Percentiles rank a stretch among this genome's conserved stretches.
Conservation (phyloP, 92 coral and sea anemone species). For the Umimayanthus chanpuru region DNA sequence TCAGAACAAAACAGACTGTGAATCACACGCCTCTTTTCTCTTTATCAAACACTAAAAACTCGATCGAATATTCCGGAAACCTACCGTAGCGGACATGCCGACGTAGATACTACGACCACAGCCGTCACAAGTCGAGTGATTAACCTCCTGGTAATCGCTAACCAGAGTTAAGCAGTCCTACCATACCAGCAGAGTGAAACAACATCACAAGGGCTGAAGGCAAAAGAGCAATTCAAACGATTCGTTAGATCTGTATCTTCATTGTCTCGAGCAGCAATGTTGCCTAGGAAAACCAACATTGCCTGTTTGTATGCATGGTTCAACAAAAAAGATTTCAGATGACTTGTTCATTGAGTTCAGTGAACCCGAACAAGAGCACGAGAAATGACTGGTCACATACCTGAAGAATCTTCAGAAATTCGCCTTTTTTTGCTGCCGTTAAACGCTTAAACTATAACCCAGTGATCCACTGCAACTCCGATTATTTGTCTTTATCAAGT, state of each 20-base stretch:
- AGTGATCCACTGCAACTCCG: background rate
- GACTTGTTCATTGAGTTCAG: constrained; percentile 21
- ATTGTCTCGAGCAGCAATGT: background rate
- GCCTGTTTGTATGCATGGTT: constrained; percentile 2
- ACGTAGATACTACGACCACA: constrained; percentile 22
- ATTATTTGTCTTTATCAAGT: background rate
- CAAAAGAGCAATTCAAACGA: background rate
- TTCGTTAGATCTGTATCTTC: background rate
- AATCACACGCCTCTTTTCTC: constrained; percentile 2
- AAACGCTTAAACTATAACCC: background rate
- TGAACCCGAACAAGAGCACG: constrained; percentile 8
- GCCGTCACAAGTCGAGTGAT: constrained; percentile 32
- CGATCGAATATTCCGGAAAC: constrained; percentile 42
- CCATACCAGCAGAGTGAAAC: constrained; percentile 15
- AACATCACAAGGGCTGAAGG: constrained; percentile 25
- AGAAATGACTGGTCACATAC: background rate
- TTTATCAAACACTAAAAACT: background rate
- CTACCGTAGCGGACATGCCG: constrained; percentile 70
- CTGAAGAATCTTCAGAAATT: background rate
- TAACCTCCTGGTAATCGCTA: constrained; percentile 20
- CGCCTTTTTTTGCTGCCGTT: background rate
- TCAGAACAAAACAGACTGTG: background rate
- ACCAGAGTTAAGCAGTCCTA: background rate
- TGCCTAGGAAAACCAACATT: background rate
- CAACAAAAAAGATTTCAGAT: constrained; percentile 14